Conservation (phyloP, 2,113 vertebrate species). For the Muntiacus reevesi region DNA sequence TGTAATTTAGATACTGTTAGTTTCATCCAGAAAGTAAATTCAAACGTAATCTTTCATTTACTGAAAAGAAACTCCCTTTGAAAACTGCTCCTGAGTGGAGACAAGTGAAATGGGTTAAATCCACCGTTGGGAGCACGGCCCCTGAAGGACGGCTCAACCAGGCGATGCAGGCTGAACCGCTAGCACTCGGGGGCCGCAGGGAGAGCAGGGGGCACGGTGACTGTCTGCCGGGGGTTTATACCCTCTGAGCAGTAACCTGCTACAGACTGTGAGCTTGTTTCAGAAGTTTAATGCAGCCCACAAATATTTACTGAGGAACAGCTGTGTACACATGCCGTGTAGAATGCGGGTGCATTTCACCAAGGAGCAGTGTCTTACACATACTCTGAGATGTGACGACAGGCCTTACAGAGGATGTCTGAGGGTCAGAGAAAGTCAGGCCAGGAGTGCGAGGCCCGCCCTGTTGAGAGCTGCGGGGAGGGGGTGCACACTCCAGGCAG, state of each 20-base stretch:
- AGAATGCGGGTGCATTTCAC: neutral
- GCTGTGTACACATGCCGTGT: fast-evolving
- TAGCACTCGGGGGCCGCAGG: neutral
- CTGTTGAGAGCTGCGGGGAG: neutral
- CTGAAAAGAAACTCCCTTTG: neutral
- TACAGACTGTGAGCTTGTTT: neutral
- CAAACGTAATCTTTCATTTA: neutral
- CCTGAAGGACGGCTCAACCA: neutral
- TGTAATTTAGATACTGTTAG: neutral
- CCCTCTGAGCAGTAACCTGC: neutral
- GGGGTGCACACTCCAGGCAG: neutral
- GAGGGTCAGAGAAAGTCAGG: neutral
- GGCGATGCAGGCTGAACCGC: neutral
- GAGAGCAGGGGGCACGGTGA: neutral
- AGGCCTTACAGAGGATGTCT: neutral
- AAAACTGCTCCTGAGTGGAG: conserved; percentile 2
- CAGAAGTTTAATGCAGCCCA: neutral
- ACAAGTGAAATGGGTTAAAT: neutral
- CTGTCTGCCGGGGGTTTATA: neutral
- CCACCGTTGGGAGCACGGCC: neutral
- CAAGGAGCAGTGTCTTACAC: neutral
- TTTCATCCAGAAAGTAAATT: neutral
- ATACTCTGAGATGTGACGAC: neutral
- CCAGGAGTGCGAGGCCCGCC: neutral
- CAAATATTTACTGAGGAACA: neutral